A percentile compares a stretch with the other conserved stretches of the same genome.
phyloP scores from a whole-genome alignment of 2,797 vertebrate species.

The Nyctibius grandis region DNA sequence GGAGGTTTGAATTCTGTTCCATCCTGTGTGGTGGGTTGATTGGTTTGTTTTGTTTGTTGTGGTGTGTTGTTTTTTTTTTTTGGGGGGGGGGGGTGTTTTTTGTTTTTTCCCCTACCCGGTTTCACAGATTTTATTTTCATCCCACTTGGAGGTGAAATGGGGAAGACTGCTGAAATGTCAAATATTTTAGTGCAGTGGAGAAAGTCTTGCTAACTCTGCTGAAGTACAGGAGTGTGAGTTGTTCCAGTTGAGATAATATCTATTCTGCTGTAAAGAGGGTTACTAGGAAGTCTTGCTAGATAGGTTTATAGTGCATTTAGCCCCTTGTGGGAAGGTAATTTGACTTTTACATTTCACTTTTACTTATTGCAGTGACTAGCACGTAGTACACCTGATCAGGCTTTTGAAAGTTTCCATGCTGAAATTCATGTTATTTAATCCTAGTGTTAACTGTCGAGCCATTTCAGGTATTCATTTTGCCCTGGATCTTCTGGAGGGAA shows the following conservation, averaged over 20 bases:
- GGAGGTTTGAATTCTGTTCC: background rate
- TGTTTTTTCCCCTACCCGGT: background rate
- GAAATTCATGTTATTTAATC: background rate
- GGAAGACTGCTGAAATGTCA: background rate
- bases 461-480: background rate
- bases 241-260: background rate
- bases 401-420: background rate
- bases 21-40: background rate
- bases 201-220: background rate
- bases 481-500: background rate
- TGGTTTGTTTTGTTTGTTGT: background rate
- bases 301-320: background rate
- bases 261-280: background rate
- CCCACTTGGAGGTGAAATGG: background rate
- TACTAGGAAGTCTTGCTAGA: background rate
- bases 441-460: background rate
- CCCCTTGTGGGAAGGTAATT: background rate
- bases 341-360: background rate
- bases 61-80: background rate
- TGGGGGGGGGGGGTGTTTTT: background rate
- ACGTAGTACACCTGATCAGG: background rate
- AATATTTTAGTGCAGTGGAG: background rate
- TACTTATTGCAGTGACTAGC: background rate
- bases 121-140: background rate
- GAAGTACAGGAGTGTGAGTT: background rate